Evolutionary conservation across 2,113 vertebrate species (phyloP), one percentile per base, ranked within the genome.

Genomic region (Onychostoma macrolepis): DNA sequence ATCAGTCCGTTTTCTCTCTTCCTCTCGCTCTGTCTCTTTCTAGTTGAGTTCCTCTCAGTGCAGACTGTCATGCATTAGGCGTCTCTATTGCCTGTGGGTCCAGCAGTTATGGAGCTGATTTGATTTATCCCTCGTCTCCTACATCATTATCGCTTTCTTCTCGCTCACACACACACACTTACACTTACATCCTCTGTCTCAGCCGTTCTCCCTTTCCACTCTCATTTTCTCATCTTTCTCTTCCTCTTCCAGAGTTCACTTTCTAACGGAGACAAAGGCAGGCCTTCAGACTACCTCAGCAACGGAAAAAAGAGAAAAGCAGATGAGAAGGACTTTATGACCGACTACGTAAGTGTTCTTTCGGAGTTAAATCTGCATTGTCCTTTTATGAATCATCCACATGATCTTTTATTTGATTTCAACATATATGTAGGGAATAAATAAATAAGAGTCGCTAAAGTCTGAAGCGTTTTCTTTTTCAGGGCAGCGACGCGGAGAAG

Each of bases 401-500:
- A n/a, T 26, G 50, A 41, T 80, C 30, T 33, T 33, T 80, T n/a
- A 58, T 80, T 58, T 69, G 38, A 67, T 83, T 67, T 48, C 33
- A 83, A 36, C 43, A 6, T 9, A 6, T 9, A 67, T 9, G 24
- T n/a, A n/a, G 2, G 56, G 8, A 61, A n/a, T 61, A 61, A 61
- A 61, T 11, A 61, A 58, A n/a, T n/a, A n/a, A 58, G 53, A 58
- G 56, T n/a, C 10, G 2, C 26, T 74, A 3, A 5, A 63, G 33
- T 71, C 10, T 67, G 15, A 36, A 41, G 9, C 30, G 88, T 85
- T 89, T 77, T 82, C 71, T 88, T 84, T 87, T 86, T 33, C 93
- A 98, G 97, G 97, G 96, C 91, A 98, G 97, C 0, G 97, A 98
- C 3, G 97, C 95, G 0, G 97, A 98, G 90, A 97, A 97, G 89